These are phyloP conservation scores for Spodoptera frugiperda DNA, from an alignment of 1,140 invertebrate genomes.

Conservation along the genomic window DNA sequence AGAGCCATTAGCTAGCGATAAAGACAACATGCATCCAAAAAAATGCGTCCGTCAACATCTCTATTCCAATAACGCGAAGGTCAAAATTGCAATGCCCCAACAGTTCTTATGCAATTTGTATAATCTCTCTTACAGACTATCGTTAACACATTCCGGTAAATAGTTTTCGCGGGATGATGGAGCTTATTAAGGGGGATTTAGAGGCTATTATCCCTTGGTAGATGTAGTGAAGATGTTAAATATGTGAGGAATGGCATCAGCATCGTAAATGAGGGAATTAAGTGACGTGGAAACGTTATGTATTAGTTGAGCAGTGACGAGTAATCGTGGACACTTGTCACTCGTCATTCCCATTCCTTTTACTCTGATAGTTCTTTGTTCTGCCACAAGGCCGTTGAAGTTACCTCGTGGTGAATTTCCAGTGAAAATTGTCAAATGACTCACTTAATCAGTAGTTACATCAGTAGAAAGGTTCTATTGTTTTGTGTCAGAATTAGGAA, in stretches of 20 bases:
- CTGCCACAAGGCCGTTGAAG: too few species aligned
- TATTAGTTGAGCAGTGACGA: constrained; percentile 50
- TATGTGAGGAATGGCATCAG: constrained; percentile 51
- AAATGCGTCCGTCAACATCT: not conserved
- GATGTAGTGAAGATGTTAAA: not conserved
- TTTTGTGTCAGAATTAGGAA: too few species aligned
- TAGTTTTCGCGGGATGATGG: not conserved
- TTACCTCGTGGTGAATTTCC: too few species aligned
- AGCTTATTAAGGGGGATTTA: constrained; percentile 5
- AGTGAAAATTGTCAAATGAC: too few species aligned
- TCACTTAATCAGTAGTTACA: too few species aligned
- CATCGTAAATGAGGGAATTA: constrained; percentile 60
- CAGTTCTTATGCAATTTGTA: constrained; percentile 15
- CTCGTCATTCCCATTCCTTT: not conserved
- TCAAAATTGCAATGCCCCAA: constrained; percentile 1
- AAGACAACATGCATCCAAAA: not conserved
- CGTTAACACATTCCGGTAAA: constrained; percentile 8
- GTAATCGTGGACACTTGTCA: not conserved
- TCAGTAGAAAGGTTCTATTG: too few species aligned
- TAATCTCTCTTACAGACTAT: not conserved
- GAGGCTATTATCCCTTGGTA: not conserved
- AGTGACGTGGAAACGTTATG: constrained; percentile 57
- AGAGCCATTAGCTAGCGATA: constrained; percentile 2
- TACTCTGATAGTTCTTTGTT: too few species aligned
- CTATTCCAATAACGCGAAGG: not conserved